These are phyloP conservation scores for Nesometra sesokonis DNA, from an alignment of 35 echinoderm and acorn worm genomes.

Conservation along the genomic window DNA sequence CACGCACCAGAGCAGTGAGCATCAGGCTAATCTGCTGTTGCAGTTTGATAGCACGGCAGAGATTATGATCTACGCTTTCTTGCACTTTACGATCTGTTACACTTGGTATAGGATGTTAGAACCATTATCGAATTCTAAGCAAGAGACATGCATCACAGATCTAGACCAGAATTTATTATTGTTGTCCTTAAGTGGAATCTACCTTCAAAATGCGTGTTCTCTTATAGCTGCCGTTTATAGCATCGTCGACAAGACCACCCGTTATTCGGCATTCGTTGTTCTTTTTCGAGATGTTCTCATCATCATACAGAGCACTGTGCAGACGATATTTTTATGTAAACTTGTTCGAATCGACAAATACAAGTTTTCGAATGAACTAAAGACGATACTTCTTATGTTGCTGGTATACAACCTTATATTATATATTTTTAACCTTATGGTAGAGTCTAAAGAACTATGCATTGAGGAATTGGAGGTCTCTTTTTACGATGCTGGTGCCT, in stretches of 20 bases:
- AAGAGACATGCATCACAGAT: background rate
- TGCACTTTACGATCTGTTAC: background rate
- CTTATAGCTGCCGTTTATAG: background rate
- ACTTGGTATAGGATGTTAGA: background rate
- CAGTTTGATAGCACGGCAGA: background rate
- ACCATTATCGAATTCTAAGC: background rate
- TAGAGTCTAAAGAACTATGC: background rate
- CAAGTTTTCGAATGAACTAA: background rate
- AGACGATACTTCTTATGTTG: background rate
- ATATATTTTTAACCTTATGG: background rate
- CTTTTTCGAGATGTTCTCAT: background rate
- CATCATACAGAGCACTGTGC: background rate
- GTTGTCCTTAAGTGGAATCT: background rate
- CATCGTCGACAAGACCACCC: background rate
- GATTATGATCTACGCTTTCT: background rate
- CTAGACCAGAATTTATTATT: background rate
- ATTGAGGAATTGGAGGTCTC: background rate
- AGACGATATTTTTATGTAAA: background rate
- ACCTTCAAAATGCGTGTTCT: background rate
- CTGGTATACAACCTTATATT: background rate
- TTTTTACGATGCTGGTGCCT: background rate
- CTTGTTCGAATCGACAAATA: background rate
- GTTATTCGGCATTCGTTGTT: background rate
- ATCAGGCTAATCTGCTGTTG: background rate
- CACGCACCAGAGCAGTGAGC: background rate